phyloP scores from a whole-genome alignment of 92 coral and sea anemone genomes.

The Siderastrea radians region DNA sequence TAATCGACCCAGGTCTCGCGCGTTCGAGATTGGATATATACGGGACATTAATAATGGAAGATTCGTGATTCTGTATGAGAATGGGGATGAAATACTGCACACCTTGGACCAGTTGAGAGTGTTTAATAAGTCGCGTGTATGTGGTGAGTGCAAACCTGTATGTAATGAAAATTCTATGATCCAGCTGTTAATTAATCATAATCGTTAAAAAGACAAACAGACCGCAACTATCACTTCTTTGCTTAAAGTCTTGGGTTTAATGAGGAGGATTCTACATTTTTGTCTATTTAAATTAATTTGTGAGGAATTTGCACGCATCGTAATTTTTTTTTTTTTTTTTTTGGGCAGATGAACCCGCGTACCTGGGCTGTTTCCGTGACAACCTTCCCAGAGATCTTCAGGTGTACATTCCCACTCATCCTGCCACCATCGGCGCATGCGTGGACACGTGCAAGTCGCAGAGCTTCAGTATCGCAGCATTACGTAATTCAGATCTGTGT shows the following conservation, averaged over 20 bases:
- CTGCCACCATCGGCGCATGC: constrained; percentile 95
- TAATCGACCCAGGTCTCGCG: constrained; percentile 88
- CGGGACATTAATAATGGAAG: constrained; percentile 80
- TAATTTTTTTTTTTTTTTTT: not conserved
- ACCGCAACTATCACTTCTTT: too few species aligned
- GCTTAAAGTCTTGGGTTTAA: too few species aligned
- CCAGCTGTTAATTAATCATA: not conserved
- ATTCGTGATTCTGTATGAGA: constrained; percentile 78
- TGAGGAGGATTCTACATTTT: too few species aligned
- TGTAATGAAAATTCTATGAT: not conserved
- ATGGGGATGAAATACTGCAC: constrained; percentile 80
- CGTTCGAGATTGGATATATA: constrained; percentile 85
- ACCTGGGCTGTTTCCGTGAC: constrained; percentile 96
- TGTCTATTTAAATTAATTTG: too few species aligned
- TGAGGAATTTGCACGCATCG: too few species aligned
- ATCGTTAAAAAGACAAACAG: too few species aligned
- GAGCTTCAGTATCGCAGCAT: constrained; percentile 92
- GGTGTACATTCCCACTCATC: constrained; percentile 89
- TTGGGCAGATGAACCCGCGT: constrained; percentile 89
- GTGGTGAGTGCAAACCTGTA: constrained; percentile 64
- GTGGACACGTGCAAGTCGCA: constrained; percentile 93
- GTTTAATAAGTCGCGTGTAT: constrained; percentile 75
- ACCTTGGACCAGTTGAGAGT: constrained; percentile 81
- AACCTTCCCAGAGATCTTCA: constrained; percentile 83
- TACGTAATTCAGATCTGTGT: constrained; percentile 89